phyloP scores from a whole-genome alignment of 2,888 invertebrate genomes.

The Unio delphinus region DNA sequence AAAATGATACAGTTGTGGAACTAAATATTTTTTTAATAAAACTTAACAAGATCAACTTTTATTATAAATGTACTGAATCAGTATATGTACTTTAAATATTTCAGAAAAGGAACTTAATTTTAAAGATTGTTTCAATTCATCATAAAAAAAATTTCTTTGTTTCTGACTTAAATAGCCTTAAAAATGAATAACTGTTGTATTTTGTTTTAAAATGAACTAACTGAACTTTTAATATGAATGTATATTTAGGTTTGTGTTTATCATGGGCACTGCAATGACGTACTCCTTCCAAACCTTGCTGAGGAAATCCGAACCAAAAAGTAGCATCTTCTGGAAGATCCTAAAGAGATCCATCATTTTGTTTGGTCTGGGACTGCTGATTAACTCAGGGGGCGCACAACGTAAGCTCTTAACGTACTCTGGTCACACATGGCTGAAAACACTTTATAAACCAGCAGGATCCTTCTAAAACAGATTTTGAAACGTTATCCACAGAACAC shows the following conservation, averaged over 20 bases:
- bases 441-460: too few species aligned
- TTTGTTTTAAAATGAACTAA: not conserved
- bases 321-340: conserved; percentile 68
- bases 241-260: conserved; percentile 87
- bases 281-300: conserved; percentile 84
- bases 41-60: too few species aligned
- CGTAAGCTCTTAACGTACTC: not conserved
- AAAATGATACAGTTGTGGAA: too few species aligned
- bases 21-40: too few species aligned
- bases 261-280: conserved; percentile 96
- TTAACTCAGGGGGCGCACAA: conserved; percentile 55
- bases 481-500: too few species aligned
- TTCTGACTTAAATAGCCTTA: not conserved
- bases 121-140: not conserved
- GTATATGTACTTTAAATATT: too few species aligned
- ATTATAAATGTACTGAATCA: too few species aligned
- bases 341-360: conserved; percentile 67
- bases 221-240: not conserved
- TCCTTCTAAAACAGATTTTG: too few species aligned
- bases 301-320: conserved; percentile 74
- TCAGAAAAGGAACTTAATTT: not conserved
- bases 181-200: not conserved
- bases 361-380: conserved; percentile 69
- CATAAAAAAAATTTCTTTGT: not conserved
- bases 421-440: too few species aligned